A percentile compares a stretch with the other conserved stretches of the same genome.
These are phyloP conservation scores for Miniopterus natalensis DNA, from an alignment of 2,113 vertebrate species.

Conservation along the genomic window DNA sequence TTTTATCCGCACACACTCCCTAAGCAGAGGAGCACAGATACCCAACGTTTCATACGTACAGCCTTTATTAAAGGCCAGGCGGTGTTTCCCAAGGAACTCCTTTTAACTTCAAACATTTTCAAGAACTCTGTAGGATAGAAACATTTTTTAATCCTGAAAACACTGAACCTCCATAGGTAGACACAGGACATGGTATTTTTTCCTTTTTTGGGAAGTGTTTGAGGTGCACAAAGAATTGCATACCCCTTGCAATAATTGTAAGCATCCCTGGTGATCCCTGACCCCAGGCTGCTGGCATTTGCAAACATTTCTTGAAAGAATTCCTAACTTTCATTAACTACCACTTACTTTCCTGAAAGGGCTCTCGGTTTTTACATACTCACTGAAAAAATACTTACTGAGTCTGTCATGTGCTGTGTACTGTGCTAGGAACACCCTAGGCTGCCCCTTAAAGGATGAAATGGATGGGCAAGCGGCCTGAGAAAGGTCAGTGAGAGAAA, in stretches of 20 bases:
- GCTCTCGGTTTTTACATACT: background rate
- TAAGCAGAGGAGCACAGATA: background rate
- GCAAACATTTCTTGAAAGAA: background rate
- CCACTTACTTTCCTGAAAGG: background rate
- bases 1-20: background rate
- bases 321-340: background rate
- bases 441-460: background rate
- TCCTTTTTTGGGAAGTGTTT: background rate
- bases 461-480: background rate
- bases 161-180: background rate
- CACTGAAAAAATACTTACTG: background rate
- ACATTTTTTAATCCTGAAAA: background rate
- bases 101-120: background rate
- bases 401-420: background rate
- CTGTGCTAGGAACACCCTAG: background rate
- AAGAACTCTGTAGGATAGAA: background rate
- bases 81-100: background rate
- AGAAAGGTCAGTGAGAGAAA: background rate
- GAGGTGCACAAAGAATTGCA: background rate
- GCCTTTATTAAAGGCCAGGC: background rate
- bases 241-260: background rate
- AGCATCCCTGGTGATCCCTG: background rate
- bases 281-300: background rate
- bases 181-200: background rate
- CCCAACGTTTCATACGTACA: background rate